A percentile compares a stretch with the other conserved stretches of the same genome.
Evolutionary conservation across 2,797 vertebrate species (phyloP).

Genomic region (Stomatorhinus walkeri): DNA sequence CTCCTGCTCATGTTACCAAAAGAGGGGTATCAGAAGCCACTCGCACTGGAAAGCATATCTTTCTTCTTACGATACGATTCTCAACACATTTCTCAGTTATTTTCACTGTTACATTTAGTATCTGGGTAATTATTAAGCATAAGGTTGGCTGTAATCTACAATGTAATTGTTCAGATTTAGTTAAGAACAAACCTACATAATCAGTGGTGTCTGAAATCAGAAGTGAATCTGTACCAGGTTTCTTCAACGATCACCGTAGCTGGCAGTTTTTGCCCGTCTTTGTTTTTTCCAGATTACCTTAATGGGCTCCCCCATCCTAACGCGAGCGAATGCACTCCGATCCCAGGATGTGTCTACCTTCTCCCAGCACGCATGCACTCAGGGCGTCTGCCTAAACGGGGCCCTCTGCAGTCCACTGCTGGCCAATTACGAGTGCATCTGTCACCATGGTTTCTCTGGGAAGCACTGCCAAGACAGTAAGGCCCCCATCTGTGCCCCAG

Average conservation of each 20-base stretch:
- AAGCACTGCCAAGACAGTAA: constrained; percentile 78
- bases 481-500: constrained; percentile 25
- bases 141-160: not conserved
- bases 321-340: constrained; percentile 64
- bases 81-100: not conserved
- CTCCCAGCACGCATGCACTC: constrained; percentile 73
- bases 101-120: not conserved
- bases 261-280: not conserved
- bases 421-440: constrained; percentile 73
- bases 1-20: not conserved
- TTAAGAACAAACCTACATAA: not conserved
- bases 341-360: constrained; percentile 72
- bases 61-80: not conserved
- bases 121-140: not conserved
- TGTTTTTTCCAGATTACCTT: constrained; percentile 65
- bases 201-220: not conserved
- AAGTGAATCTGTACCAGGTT: not conserved
- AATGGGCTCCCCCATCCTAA: constrained; percentile 72
- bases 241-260: not conserved
- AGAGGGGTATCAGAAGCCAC: not conserved
- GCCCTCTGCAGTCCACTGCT: constrained; percentile 72
- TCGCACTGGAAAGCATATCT: not conserved
- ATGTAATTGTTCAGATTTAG: not conserved
- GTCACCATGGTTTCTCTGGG: constrained; percentile 77
- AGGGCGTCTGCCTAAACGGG: constrained; percentile 73